Base-by-base conservation (phyloP, 2,113 vertebrate species). In the Ia io region DNA sequence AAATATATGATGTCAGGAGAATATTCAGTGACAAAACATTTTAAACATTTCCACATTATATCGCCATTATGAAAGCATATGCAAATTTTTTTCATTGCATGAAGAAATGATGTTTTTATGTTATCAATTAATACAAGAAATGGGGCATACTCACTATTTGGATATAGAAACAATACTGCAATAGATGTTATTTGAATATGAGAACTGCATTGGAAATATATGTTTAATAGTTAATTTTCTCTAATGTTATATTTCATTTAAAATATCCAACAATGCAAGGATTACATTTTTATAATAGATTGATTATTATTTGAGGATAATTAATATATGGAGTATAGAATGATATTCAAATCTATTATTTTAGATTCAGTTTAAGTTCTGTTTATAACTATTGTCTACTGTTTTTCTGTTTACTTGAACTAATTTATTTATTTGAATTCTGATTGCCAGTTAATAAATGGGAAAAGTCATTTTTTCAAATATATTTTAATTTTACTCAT, bases 361-460 rank as follows among this genome's bases (percentile, higher is more conserved):
- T 84, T 84, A 44, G 20, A 95, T 70, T 84, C 65, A 53, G 22
- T 87, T 91, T 91, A 42, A 69, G 40, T 84, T 88, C 56, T 83
- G 25, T 51, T 61, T 88, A 76, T 17, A 84, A 4, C 10, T 84
- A 47, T 78, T 79, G 44, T 30, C 37, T 53, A 63, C 79, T n/a
- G 25, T 80, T 89, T 95, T 79, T 85, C 78, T 87, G 12, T 89
- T 85, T 23, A 70, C 10, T 89, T 88, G 18, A 88, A 84, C 6
- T 61, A 91, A 49, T 84, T 79, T 93, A 4, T 35, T 69, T 80
- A 93, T 53, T 80, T 35, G 35, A 86, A 78, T 93, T 56, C 47
- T 78, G 35, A 79, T 71, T 91, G 16, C 12, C 16, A 56, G 49
- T 65, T 44, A 79, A 32, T 70, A 76, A 56, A 51, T 82, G 5